Conservation (phyloP, 2,888 invertebrate species). For the Drosophila subsilvestris region DNA sequence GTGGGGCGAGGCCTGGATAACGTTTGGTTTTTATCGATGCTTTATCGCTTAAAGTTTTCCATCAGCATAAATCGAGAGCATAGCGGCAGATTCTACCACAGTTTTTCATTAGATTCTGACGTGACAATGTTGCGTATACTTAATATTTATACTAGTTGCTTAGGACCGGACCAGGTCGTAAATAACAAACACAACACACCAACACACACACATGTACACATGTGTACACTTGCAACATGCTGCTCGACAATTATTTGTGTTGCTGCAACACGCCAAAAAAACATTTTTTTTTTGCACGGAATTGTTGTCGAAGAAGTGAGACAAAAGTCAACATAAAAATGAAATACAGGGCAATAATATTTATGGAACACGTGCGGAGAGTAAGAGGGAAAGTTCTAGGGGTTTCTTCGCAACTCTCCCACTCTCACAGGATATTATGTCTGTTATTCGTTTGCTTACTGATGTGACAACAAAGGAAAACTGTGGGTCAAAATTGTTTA, state of each 20-base stretch:
- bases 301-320: slow-evolving; percentile 11
- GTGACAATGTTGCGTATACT: slow-evolving; percentile 36
- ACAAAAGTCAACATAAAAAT: slow-evolving; percentile 72
- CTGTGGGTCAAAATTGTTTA: too few relatives aligned
- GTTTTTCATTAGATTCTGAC: slow-evolving; percentile 41
- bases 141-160: slow-evolving; percentile 53
- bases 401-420: background rate
- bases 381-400: slow-evolving; percentile 8
- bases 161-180: slow-evolving; percentile 65
- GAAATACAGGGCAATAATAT: slow-evolving; percentile 73
- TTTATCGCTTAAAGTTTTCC: slow-evolving; percentile 51
- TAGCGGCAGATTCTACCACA: background rate
- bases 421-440: background rate
- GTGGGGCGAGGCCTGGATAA: background rate
- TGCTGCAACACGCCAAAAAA: slow-evolving; percentile 77
- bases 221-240: slow-evolving; percentile 64
- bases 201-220: slow-evolving; percentile 21
- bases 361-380: slow-evolving; percentile 66
- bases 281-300: slow-evolving; percentile 50
- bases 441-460: too few relatives aligned
- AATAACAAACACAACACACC: slow-evolving; percentile 58
- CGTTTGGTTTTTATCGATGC: slow-evolving; percentile 39
- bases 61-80: slow-evolving; percentile 36
- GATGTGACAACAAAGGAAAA: background rate
- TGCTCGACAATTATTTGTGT: slow-evolving; percentile 79